A percentile compares a stretch with the other conserved stretches of the same genome.
phyloP scores from a whole-genome alignment of 2,797 vertebrate genomes.

The Sitta carolinensis region DNA sequence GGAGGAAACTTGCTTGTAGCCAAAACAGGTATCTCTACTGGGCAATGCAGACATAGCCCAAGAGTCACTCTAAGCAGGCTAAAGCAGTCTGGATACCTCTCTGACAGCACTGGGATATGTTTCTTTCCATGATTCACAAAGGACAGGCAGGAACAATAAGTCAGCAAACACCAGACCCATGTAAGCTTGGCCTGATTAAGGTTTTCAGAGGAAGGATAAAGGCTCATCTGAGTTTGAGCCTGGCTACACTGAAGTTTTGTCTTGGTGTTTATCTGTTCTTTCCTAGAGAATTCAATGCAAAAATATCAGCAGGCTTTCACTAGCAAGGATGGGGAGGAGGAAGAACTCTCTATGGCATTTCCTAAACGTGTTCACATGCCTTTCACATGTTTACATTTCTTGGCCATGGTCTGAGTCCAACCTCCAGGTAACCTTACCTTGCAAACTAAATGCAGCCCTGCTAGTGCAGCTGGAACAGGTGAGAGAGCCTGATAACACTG shows the following conservation, averaged over 20 bases:
- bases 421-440: constrained; percentile 27
- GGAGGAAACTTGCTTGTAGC: neutral
- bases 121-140: neutral
- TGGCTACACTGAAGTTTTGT: neutral
- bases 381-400: constrained; percentile 36
- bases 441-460: neutral
- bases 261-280: neutral
- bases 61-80: neutral
- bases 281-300: neutral
- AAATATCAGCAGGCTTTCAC: neutral
- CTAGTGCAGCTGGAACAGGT: constrained; percentile 24
- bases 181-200: neutral
- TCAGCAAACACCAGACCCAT: neutral
- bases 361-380: neutral
- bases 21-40: neutral
- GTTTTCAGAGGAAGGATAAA: neutral
- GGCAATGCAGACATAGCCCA: neutral
- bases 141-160: neutral
- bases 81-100: neutral
- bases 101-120: neutral
- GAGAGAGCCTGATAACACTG: neutral
- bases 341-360: constrained; percentile 1
- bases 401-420: neutral
- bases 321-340: neutral
- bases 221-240: neutral